These are phyloP conservation scores for Erebia ligea DNA, from an alignment of 2,888 invertebrate genomes.

Conservation along the genomic window DNA sequence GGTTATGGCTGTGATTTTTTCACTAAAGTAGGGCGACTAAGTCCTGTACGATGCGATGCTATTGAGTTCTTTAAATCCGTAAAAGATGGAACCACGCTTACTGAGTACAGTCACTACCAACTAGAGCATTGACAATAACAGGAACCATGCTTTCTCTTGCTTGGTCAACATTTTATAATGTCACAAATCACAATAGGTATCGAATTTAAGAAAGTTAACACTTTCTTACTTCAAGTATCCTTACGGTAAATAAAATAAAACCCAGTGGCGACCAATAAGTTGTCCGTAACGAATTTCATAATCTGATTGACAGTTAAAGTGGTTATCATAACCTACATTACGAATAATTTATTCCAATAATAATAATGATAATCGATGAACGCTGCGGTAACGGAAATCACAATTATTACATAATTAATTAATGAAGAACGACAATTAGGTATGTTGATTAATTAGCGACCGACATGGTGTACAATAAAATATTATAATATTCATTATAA, in stretches of 20 bases:
- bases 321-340: background rate
- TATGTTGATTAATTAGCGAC: constrained; percentile 15
- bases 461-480: constrained; percentile 1
- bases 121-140: constrained; percentile 10
- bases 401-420: constrained; percentile 16
- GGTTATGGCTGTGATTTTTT: background rate
- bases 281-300: background rate
- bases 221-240: background rate
- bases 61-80: background rate
- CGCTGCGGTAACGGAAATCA: constrained; percentile 15
- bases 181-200: background rate
- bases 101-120: background rate
- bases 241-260: background rate
- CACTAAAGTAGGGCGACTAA: background rate
- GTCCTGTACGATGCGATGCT: background rate
- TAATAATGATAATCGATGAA: constrained; percentile 13
- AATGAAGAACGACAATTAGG: constrained; percentile 14
- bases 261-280: background rate
- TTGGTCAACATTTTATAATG: background rate
- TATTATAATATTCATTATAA: constrained; percentile 9
- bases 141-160: constrained; percentile 12
- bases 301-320: background rate
- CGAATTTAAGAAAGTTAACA: background rate
- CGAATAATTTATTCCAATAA: constrained; percentile 7
- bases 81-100: constrained; percentile 7